These are phyloP conservation scores for Hesperia comma DNA, from an alignment of 2,888 invertebrate genomes.

Conservation along the genomic window DNA sequence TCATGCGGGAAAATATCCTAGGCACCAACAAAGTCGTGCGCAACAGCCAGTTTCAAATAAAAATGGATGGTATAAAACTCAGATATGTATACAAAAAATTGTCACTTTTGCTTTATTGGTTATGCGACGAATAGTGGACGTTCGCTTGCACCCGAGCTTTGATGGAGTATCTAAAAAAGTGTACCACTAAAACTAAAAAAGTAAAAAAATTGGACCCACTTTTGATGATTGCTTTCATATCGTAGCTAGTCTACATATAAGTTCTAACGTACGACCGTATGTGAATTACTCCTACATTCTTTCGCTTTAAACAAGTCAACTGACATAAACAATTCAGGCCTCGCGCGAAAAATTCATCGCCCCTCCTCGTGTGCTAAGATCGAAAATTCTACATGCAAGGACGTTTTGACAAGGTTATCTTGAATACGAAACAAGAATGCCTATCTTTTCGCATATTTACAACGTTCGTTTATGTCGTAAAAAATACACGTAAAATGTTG, in stretches of 20 bases:
- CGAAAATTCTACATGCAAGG: conserved; percentile 49
- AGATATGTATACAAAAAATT: too few species aligned
- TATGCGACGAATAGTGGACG: too few species aligned
- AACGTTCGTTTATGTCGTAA: conserved; percentile 18
- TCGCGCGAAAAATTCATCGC: conserved; percentile 55
- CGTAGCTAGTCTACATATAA: not conserved
- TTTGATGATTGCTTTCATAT: conserved; percentile 5
- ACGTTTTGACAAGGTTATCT: conserved; percentile 44
- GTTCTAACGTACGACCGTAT: conserved; percentile 5
- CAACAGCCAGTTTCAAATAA: too few species aligned
- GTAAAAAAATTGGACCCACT: not conserved
- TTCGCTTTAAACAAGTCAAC: conserved; percentile 53
- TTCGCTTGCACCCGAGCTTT: not conserved
- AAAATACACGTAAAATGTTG: conserved; percentile 23
- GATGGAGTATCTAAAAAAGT: too few species aligned
- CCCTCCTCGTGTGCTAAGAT: conserved; percentile 48
- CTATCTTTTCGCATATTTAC: conserved; percentile 25
- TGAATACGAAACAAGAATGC: conserved; percentile 36
- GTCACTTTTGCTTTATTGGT: too few species aligned
- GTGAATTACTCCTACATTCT: conserved; percentile 40
- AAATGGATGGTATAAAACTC: too few species aligned
- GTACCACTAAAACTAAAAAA: too few species aligned
- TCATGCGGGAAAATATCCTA: too few species aligned
- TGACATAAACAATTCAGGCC: conserved; percentile 55
- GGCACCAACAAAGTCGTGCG: too few species aligned